Percentiles rank a stretch among this genome's conserved stretches.
Conservation (phyloP, 2,797 vertebrate species). For the Emydoidea blandingii region DNA sequence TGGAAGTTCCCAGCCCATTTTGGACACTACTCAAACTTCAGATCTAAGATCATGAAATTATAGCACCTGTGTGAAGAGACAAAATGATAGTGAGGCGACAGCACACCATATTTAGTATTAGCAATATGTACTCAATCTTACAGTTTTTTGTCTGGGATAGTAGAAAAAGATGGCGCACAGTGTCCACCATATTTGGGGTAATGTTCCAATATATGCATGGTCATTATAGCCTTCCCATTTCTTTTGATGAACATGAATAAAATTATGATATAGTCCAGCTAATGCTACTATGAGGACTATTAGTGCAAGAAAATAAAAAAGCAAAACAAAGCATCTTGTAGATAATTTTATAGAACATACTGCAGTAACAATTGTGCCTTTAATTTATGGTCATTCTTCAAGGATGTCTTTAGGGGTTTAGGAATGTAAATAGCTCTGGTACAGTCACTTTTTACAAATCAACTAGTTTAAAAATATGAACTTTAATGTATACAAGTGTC, state of each 20-base stretch:
- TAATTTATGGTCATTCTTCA: background rate
- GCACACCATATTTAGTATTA: too few species aligned
- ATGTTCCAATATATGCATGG: background rate
- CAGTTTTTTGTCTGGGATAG: background rate
- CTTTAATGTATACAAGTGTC: conserved; percentile 15
- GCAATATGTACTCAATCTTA: background rate
- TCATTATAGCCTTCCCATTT: background rate
- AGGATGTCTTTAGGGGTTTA: background rate
- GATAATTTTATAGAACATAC: background rate
- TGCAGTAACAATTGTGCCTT: background rate
- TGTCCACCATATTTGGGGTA: background rate
- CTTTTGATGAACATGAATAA: background rate
- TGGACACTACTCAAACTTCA: background rate
- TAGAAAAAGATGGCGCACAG: background rate
- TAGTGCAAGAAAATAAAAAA: background rate
- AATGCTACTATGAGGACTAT: background rate
- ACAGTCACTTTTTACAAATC: background rate
- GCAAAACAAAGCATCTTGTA: background rate
- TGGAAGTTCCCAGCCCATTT: background rate
- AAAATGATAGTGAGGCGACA: too few species aligned
- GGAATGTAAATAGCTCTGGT: background rate
- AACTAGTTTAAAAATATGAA: background rate
- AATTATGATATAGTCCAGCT: background rate
- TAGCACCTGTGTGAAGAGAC: too few species aligned
- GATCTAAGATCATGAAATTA: background rate